Evolutionary conservation across 1,140 invertebrate genomes (phyloP).

Genomic region (honey bee (Apis mellifera)): DNA sequence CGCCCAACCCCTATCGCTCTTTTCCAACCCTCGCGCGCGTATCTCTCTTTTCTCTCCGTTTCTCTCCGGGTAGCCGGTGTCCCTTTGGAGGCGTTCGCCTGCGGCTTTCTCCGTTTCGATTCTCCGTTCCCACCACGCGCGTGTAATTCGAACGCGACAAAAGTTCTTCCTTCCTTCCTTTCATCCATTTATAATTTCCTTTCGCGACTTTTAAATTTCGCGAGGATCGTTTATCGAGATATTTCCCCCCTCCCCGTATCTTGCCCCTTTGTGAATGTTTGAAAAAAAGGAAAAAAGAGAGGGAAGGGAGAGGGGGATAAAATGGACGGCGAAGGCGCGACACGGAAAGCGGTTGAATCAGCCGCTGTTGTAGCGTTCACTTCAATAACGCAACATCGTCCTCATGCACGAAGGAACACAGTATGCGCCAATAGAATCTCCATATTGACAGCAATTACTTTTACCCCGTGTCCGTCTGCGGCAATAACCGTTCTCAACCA

Average conservation of each 20-base stretch:
- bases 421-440: constrained; percentile 33
- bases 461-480: constrained; percentile 38
- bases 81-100: constrained; percentile 60
- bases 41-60: constrained; percentile 49
- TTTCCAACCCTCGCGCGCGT: constrained; percentile 33
- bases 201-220: no score
- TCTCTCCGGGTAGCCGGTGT: constrained; percentile 43
- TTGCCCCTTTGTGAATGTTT: neutral
- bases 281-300: neutral
- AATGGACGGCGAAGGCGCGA: no score
- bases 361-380: neutral
- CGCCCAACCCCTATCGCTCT: constrained; percentile 55
- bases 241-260: no score
- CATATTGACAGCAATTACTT: constrained; percentile 52
- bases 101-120: constrained; percentile 54
- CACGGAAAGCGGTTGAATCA: neutral
- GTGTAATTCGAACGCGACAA: constrained; percentile 11
- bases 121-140: constrained; percentile 45
- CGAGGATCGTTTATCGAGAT: no score
- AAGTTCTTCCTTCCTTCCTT: no score
- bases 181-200: no score
- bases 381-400: constrained; percentile 18
- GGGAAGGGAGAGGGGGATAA: no score
- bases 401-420: constrained; percentile 39
- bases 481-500: constrained; percentile 49